Evolutionary conservation across 2,888 invertebrate species (phyloP).

Genomic region (Anagyrus pseudococci): DNA sequence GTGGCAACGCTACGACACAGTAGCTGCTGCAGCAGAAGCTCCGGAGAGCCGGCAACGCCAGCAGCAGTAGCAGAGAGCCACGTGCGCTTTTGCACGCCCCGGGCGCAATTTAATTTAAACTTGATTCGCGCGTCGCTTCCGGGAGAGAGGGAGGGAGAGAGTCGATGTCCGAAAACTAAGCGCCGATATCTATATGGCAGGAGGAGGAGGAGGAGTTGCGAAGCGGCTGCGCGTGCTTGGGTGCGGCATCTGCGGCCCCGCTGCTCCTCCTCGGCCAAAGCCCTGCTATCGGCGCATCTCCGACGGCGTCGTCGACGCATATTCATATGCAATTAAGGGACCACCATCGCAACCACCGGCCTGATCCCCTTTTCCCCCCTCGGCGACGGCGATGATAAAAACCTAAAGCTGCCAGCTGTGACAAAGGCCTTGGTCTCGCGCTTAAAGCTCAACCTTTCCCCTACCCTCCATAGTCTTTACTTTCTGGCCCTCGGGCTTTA

Average conservation of each 20-base stretch:
- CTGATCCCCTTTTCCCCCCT: too few species aligned
- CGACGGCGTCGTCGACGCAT: too few species aligned
- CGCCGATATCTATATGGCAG: conserved; percentile 6
- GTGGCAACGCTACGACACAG: too few species aligned
- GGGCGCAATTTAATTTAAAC: conserved; percentile 48
- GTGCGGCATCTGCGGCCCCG: background rate
- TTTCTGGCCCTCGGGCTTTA: too few species aligned
- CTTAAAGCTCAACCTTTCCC: too few species aligned
- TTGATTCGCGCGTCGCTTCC: conserved; percentile 36
- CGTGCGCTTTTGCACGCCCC: background rate
- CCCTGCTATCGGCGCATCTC: background rate
- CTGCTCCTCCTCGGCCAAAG: background rate
- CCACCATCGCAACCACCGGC: too few species aligned
- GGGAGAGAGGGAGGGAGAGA: background rate
- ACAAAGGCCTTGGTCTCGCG: too few species aligned
- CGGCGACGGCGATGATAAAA: too few species aligned
- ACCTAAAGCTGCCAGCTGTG: too few species aligned
- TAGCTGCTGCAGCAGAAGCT: too few species aligned
- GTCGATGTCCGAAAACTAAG: conserved; percentile 36
- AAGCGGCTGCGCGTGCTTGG: background rate
- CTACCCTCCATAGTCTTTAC: too few species aligned
- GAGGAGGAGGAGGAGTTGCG: background rate
- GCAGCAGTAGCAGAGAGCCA: background rate
- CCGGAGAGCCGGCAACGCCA: conserved; percentile 1
- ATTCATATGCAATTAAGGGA: too few species aligned